A percentile compares a stretch with the other conserved stretches of the same genome.
Conservation (phyloP, 35 echinoderm and acorn worm genomes). For the Patiria miniata region DNA sequence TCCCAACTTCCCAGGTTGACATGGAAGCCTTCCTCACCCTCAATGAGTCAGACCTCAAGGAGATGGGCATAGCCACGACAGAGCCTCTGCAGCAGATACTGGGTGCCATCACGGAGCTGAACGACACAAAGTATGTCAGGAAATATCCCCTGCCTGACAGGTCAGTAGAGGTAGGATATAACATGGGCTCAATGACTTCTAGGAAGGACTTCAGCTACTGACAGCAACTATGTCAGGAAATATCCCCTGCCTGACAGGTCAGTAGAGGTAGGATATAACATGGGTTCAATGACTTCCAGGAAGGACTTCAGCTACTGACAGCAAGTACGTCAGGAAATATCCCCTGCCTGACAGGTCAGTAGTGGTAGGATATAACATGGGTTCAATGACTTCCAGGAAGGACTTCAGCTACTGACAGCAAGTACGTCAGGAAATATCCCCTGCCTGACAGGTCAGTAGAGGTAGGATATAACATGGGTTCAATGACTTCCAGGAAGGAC, state of each 20-base stretch:
- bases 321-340: neutral
- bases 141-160: neutral
- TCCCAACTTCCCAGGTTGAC: constrained; percentile 56
- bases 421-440: neutral
- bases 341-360: neutral
- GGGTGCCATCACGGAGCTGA: constrained; percentile 62
- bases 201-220: no score
- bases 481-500: neutral
- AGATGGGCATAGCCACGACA: constrained; percentile 74
- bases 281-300: neutral
- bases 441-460: neutral
- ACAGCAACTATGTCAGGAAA: neutral
- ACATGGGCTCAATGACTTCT: neutral
- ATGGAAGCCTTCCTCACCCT: constrained; percentile 95
- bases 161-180: neutral
- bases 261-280: neutral
- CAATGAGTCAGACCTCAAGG: constrained; percentile 81
- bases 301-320: neutral
- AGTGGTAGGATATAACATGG: neutral
- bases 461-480: neutral
- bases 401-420: neutral
- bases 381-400: neutral
- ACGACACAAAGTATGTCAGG: neutral
- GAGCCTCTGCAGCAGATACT: constrained; percentile 74
- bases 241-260: neutral